Evolutionary conservation across 2,888 invertebrate species (phyloP), one percentile per base, ranked within the genome.

Genomic region (Mystacides longicornis): DNA sequence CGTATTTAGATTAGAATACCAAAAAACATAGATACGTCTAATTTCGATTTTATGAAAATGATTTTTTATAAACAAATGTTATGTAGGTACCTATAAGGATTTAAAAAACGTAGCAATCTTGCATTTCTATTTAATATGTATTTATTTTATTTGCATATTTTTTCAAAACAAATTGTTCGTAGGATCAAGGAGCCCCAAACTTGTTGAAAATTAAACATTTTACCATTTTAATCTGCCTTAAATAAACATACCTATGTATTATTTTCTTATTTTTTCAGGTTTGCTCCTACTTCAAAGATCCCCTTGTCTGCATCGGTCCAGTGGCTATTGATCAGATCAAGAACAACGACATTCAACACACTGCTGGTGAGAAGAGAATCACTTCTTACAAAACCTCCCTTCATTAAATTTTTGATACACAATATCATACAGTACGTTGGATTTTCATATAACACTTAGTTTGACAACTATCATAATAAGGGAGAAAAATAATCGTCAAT

Each of bases 251-350:
- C 18, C 43, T n/a, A 43, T 16, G 4, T 16, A 43, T 43, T 11
- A 9, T 9, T 31, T 31, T 9, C 7, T 31, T 31, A 31, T 54
- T 16, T 56, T 67, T 64, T 1, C 73, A 88, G 88, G 86, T 87
- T 62, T 93, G 93, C 73, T 88, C 89, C n/a, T 93, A 92, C 72
- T 93, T 92, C 82, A 90, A 89, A 68, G 92, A 92, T 66, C 88
- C 92, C 1, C 75, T 91, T 49, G 86, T 89, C 19, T 93, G 93
- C 78, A 88, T 93, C 66, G 92, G 90, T 1, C 87, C 88, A 0
- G 89, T 91, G 0, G 89, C 89, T 5, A 82, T 84, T 1, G 89
- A 89, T 65, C 87, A 87, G 68, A 81, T 89, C 54, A 81, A 82
- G 37, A 73, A 75, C 46, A 76, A 77, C 56, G 78, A 77, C 55